A percentile compares a stretch with the other conserved stretches of the same genome.
Conservation (phyloP, 2,888 invertebrate genomes). For the Pecten maximus region DNA sequence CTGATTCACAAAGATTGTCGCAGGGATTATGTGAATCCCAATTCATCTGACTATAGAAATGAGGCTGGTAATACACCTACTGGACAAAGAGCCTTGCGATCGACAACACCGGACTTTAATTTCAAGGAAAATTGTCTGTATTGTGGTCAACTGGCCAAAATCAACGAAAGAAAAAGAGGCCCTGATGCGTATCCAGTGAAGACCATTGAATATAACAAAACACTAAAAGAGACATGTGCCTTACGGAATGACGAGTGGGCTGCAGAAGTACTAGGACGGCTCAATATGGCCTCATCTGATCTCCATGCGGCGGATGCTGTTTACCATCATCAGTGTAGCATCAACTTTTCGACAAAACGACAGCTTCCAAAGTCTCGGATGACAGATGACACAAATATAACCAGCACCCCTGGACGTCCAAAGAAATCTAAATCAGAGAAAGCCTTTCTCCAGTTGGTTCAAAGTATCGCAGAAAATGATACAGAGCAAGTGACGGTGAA, state of each 20-base stretch:
- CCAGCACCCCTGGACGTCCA: background rate
- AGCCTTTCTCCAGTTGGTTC: slow-evolving; percentile 48
- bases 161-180: slow-evolving; percentile 23
- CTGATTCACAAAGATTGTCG: background rate
- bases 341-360: slow-evolving; percentile 56
- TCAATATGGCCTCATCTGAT: slow-evolving; percentile 51
- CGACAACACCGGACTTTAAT: background rate
- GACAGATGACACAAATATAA: background rate
- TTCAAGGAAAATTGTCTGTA: background rate
- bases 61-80: background rate
- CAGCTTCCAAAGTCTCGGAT: slow-evolving; percentile 28
- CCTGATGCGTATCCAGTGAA: slow-evolving; percentile 30
- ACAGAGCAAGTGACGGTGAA: slow-evolving; percentile 53
- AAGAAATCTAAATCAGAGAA: background rate
- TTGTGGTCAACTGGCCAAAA: background rate
- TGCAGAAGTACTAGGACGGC: slow-evolving; percentile 42
- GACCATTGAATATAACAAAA: slow-evolving; percentile 37
- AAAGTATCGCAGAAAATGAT: slow-evolving; percentile 51
- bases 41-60: background rate
- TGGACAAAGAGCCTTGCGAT: background rate
- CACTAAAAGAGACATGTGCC: slow-evolving; percentile 19
- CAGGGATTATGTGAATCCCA: background rate
- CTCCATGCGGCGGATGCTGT: slow-evolving; percentile 62
- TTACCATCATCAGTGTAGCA: slow-evolving; percentile 61
- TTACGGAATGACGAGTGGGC: slow-evolving; percentile 33